Evolutionary conservation across 2,888 invertebrate species (phyloP).

Genomic region (Cryptocephalus moraei): DNA sequence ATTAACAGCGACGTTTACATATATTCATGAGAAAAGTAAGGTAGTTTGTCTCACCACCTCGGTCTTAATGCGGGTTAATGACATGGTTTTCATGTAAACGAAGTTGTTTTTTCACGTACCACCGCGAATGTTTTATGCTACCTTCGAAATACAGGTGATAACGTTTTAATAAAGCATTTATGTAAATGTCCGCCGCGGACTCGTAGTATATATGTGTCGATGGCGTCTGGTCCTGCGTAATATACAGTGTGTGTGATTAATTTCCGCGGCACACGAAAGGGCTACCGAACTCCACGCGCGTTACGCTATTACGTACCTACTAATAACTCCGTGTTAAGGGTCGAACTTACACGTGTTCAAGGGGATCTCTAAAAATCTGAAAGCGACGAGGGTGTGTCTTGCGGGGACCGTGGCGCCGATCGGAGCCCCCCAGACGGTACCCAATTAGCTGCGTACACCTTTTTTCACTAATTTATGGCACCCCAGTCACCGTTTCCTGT

Average conservation of each 20-base stretch:
- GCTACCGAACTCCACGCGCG: slow-evolving; percentile 12
- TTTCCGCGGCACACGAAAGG: slow-evolving; percentile 17
- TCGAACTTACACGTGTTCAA: no score
- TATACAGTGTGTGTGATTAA: slow-evolving; percentile 19
- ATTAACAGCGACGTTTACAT: slow-evolving; percentile 11
- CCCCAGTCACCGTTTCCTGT: slow-evolving; percentile 34
- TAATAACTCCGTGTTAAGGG: no score
- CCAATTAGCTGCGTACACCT: slow-evolving; percentile 37
- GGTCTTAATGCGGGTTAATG: slow-evolving; percentile 16
- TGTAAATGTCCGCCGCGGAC: slow-evolving; percentile 14
- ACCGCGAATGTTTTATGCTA: slow-evolving; percentile 16
- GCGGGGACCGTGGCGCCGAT: slow-evolving; percentile 28
- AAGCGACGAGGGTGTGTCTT: slow-evolving; percentile 10
- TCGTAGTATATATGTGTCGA: no score
- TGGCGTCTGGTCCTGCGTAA: slow-evolving; percentile 19
- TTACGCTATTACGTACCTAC: no score
- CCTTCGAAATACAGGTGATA: slow-evolving; percentile 20
- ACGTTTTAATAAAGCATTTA: slow-evolving; percentile 24
- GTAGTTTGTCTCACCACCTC: slow-evolving; percentile 13
- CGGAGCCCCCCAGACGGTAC: slow-evolving; percentile 29
- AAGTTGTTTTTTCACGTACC: slow-evolving; percentile 15
- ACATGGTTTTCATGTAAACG: slow-evolving; percentile 21
- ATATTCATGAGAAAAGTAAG: slow-evolving; percentile 12
- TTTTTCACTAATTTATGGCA: slow-evolving; percentile 36
- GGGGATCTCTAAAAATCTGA: background rate